Base-by-base conservation (phyloP, 2,113 vertebrate species). In the Lipophrys pholis region DNA sequence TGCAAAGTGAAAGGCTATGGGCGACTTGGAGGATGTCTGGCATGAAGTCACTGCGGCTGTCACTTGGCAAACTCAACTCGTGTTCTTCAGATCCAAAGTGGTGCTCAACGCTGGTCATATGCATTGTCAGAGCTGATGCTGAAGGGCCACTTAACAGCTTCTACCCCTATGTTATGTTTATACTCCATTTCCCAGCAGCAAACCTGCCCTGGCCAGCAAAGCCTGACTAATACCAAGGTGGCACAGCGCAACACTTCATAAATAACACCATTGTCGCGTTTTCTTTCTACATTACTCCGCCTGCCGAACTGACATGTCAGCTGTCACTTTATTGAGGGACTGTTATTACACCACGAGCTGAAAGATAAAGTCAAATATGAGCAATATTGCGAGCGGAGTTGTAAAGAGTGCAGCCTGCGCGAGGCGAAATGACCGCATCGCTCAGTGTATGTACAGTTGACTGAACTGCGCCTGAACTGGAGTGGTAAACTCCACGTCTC, bases 41-140 rank as follows among this genome's bases (percentile, higher is more conserved):
- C 88, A 80, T 83, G 84, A 79, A 81, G 82, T 92, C 85, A 65
- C 72, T 71, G 71, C 6, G 69, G 86, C 73, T 86, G 87, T 85
- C 88, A 85, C 78, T 83, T 87, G 77, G 80, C 82, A 69, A 57
- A 70, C 59, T 75, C 55, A 61, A 86, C 70, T 69, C 67, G 35
- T 61, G 79, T 58, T 87, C 71, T 71, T 81, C 57, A 73, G 59
- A 76, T 70, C 75, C 72, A 63, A 60, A 68, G 62, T 70, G 80
- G 76, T 67, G 80, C 86, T 86, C 78, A 86, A 82, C 80, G 70
- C 70, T 69, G 39, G 62, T 76, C 76, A 38, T 45, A 62, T 81
- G 70, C 67, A 83, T 65, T 84, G 82, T 87, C 78, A 78, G 77
- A 82, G 77, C 45, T 54, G 60, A 66, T 48, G 78, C 55, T 71